A percentile compares a stretch with the other conserved stretches of the same genome.
These are phyloP conservation scores for Alectoris magna DNA, from an alignment of 2,797 vertebrate genomes.

Conservation along the genomic window DNA sequence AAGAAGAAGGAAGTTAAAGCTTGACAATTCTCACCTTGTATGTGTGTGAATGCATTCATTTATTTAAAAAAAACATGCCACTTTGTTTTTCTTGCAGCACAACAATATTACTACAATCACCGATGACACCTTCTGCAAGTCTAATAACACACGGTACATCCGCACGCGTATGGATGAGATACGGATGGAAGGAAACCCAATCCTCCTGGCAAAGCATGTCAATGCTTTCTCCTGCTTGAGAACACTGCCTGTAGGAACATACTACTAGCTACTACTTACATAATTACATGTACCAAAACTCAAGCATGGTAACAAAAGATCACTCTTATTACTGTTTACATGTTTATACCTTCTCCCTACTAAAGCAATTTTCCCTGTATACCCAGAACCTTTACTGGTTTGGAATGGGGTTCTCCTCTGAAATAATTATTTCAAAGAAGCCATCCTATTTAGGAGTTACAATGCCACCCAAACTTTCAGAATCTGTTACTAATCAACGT, in stretches of 20 bases:
- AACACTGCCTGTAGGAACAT: conserved; percentile 89
- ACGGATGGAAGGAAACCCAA: conserved; percentile 93
- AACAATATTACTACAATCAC: conserved; percentile 94
- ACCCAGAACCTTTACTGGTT: not conserved
- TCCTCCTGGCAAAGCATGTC: conserved; percentile 90
- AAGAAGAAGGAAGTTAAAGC: not conserved
- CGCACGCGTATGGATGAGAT: conserved; percentile 90
- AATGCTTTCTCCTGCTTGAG: conserved; percentile 94
- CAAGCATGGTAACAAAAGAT: not conserved
- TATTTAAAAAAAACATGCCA: not conserved
- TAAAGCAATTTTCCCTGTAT: conserved; percentile 35
- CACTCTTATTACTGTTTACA: conserved; percentile 46
- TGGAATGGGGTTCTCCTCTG: not conserved
- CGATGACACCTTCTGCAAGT: conserved; percentile 93
- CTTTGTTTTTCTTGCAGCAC: conserved; percentile 82
- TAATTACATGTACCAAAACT: not conserved
- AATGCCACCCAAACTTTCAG: not conserved
- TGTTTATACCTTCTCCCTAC: not conserved
- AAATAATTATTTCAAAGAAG: not conserved
- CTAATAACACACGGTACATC: conserved; percentile 91
- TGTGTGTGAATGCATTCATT: not conserved
- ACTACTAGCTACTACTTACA: conserved; percentile 82
- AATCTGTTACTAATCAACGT: not conserved
- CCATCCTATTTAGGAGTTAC: not conserved
- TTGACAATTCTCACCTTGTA: not conserved